A percentile compares a stretch with the other conserved stretches of the same genome.
Conservation (phyloP, 2,888 invertebrate species). For the Cryptocheilus praepositus region DNA sequence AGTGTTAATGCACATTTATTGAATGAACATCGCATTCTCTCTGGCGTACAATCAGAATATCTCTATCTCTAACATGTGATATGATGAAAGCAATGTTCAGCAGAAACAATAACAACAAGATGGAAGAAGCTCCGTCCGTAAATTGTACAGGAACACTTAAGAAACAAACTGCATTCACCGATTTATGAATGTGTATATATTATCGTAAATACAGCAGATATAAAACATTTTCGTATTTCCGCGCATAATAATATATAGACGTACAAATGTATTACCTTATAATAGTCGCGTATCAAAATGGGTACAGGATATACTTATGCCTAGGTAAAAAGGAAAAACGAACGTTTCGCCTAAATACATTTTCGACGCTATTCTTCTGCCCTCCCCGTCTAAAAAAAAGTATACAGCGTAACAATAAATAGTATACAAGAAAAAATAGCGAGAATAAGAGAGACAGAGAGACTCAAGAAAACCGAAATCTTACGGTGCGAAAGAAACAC, state of each 20-base stretch:
- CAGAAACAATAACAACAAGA: no score
- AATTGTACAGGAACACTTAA: not conserved
- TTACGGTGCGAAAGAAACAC: not conserved
- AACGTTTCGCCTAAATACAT: not conserved
- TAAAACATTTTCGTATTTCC: conserved; percentile 65
- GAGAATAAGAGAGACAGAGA: not conserved
- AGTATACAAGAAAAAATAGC: not conserved
- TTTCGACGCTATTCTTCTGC: no score
- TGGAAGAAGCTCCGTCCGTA: no score
- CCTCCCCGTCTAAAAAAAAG: no score
- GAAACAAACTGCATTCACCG: conserved; percentile 12
- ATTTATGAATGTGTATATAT: conserved; percentile 62
- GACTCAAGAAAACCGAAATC: not conserved
- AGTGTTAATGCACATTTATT: no score
- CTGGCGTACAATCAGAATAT: no score
- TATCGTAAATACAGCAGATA: conserved; percentile 69
- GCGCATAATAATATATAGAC: conserved; percentile 60
- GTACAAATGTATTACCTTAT: conserved; percentile 60
- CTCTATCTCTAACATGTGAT: no score
- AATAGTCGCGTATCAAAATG: conserved; percentile 62
- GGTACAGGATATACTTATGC: conserved; percentile 32
- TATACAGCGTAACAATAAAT: no score
- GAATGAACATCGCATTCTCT: no score
- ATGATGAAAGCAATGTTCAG: no score
- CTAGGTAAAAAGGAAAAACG: not conserved